Base-by-base conservation (phyloP, 1,140 invertebrate species). In the Brachionus koreanus region DNA sequence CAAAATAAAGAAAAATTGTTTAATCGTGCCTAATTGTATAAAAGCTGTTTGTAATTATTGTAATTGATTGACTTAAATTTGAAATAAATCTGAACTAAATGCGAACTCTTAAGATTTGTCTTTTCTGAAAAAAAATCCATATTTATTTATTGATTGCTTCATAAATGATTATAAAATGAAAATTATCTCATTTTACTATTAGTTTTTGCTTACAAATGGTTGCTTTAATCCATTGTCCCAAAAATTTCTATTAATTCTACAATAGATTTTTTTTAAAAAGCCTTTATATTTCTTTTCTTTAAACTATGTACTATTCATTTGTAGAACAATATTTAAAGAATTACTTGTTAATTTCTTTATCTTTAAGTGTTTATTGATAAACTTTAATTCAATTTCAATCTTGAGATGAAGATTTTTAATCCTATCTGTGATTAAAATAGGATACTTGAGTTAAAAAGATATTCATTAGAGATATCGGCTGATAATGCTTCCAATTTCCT, bases 381-480 rank as follows among this genome's bases (percentile, higher is more conserved):
- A 57, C n/a, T 57, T 57, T 57, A 57, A 57, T 57, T 57, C 49
- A 57, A 57, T 57, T 57, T 57, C 49, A 57, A 57, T 57, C 49
- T 57, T 16, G 16, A 57, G 49, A 57, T 19, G n/a, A 57, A 23
- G 49, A 57, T 57, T 57, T 49, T 57, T 57, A 57, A 57, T 57
- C 49, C n/a, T 57, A 57, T 57, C 49, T 57, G 49, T 57, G 49
- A 57, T 57, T 57, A 57, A 57, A 57, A 57, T 57, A 57, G 49
- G 49, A 57, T 57, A 57, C 49, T 57, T 57, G 49, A 57, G 49
- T 57, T 57, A 57, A 57, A 23, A 57, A 57, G 49, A 57, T 57
- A 57, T 57, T 57, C 49, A 57, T 57, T 57, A 57, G 49, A 57
- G 49, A 57, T 57, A 23, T 57, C 9, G 19, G n/a, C 19, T 57